Evolutionary conservation across 1,140 invertebrate genomes (phyloP), one percentile per base, ranked within the genome.

Genomic region (Bombus polaris): DNA sequence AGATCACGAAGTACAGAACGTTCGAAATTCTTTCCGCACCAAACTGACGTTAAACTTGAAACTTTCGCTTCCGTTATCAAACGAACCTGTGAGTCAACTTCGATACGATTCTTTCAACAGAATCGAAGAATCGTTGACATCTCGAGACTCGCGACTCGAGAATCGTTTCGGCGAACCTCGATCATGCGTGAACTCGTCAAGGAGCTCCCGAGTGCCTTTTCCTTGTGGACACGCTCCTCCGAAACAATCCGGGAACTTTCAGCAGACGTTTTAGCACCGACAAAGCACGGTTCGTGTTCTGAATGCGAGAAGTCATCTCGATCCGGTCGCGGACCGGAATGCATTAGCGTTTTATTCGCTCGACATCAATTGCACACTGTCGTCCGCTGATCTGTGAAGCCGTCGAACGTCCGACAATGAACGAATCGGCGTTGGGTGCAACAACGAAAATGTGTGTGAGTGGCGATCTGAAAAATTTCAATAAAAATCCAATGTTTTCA

Each of bases 301-400:
- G 57, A 85, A 85, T 13, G 35, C 18, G 62, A 86, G 42, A 78
- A 88, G 78, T 76, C 57, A 62, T 85, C 78, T 25, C 72, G 47
- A 65, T 77, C 68, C 72, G 35, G 73, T n/a, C 73, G 22, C 65
- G n/a, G 57, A 71, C 70, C 57, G 62, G 59, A 53, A 44, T 25
- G 15, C 35, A 28, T n/a, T 25, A 2, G 9, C 28, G 25, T 28
- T 86, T 93, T 94, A 95, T 92, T 95, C 93, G 35, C 94, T 94
- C 28, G 94, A 94, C 93, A 96, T 95, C n/a, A 96, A 92, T 81
- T 95, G 94, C 66, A 95, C 95, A 80, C 93, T 96, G 88, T 96
- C 95, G 73, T 96, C 95, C 37, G 94, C 93, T n/a, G 94, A 94
- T 91, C 94, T 94, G 85, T 95, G 95, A 47, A 96, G 88, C 28